Conservation (phyloP, 2,797 vertebrate species). For the Melanotaenia pygmaea region DNA sequence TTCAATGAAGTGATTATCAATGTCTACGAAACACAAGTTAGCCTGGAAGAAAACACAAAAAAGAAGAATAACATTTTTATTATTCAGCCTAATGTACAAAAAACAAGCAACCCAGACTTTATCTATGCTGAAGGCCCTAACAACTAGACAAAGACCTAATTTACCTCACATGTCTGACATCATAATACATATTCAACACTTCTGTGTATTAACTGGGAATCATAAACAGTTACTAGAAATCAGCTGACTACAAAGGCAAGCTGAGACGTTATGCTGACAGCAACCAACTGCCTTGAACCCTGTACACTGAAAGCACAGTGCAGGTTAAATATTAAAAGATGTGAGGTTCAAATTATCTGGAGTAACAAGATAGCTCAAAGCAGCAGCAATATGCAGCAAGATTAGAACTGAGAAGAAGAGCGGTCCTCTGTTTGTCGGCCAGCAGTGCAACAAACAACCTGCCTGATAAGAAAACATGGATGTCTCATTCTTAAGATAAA, state of each 20-base stretch:
- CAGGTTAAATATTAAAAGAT: slow-evolving; percentile 23
- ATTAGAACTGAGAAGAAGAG: slow-evolving; percentile 10
- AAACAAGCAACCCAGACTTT: background rate
- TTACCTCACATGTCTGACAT: slow-evolving; percentile 1
- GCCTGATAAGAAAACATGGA: background rate
- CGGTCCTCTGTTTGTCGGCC: background rate
- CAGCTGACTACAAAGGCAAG: slow-evolving; percentile 15
- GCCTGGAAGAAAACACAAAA: slow-evolving; percentile 81
- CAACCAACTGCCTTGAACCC: background rate
- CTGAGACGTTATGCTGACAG: background rate
- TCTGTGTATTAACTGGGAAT: background rate
- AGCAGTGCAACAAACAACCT: slow-evolving; percentile 5
- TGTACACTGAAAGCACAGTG: background rate
- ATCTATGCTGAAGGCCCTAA: background rate
- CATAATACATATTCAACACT: background rate
- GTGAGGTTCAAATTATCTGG: slow-evolving; percentile 9
- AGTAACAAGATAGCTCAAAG: slow-evolving; percentile 11
- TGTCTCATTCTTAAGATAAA: too few species aligned
- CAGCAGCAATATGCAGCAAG: slow-evolving; percentile 8
- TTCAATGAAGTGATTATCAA: slow-evolving; percentile 98
- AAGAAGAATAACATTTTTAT: background rate
- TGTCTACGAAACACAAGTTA: slow-evolving; percentile 98
- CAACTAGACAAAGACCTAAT: slow-evolving; percentile 5
- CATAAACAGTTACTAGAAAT: background rate
- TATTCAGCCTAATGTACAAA: background rate